phyloP scores from a whole-genome alignment of 2,113 vertebrate species.

The Odocoileus virginianus region DNA sequence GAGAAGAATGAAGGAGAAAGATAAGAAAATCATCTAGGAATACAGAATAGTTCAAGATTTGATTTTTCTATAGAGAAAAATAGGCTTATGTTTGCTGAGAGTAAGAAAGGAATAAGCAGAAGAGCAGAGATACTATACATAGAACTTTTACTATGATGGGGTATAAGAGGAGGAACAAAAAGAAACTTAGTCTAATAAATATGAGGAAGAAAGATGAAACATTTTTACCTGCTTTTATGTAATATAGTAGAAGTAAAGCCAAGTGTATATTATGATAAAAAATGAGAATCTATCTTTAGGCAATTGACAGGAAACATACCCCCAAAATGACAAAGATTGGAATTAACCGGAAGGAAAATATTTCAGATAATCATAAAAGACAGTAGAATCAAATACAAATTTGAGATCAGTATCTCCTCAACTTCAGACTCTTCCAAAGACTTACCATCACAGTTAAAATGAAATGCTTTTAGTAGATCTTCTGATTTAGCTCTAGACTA shows the following conservation, averaged over 20 bases:
- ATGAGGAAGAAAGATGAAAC: not conserved
- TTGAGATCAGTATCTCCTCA: not conserved
- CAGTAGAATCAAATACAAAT: constrained; percentile 3
- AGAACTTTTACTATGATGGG: not conserved
- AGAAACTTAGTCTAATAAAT: not conserved
- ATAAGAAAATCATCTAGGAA: not conserved
- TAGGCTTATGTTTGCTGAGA: not conserved
- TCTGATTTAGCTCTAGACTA: not conserved
- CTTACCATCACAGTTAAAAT: not conserved
- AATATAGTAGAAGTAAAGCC: not conserved
- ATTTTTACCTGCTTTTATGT: not conserved
- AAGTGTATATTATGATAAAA: not conserved
- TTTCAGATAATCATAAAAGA: not conserved
- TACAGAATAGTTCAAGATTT: not conserved
- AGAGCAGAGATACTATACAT: not conserved
- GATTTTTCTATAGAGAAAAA: not conserved
- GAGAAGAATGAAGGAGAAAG: not conserved
- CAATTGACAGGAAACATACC: not conserved
- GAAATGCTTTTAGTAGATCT: not conserved
- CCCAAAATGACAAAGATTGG: not conserved
- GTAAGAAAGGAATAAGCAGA: not conserved
- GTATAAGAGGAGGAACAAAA: not conserved
- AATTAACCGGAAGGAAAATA: not conserved
- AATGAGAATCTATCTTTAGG: not conserved
- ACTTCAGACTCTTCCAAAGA: not conserved